Base-by-base conservation (phyloP, 2,888 invertebrate genomes). In the Ectropis crepuscularia region DNA sequence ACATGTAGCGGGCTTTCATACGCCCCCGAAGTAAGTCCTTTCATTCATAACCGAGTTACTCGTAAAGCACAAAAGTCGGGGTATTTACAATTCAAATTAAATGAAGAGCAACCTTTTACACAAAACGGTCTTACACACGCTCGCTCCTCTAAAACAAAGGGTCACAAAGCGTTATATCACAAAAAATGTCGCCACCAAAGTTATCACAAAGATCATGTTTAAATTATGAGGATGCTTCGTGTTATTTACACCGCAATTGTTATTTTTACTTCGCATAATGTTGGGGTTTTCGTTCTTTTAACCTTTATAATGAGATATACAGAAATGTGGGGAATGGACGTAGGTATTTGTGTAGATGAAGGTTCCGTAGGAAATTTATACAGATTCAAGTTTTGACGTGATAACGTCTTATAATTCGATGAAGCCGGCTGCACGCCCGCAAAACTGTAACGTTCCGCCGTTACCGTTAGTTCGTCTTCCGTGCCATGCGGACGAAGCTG, bases 241-340 rank as follows among this genome's bases (percentile, higher is more conserved):
- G 61, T 63, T 69, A 63, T 69, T 64, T 66, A 65, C 49, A 54
- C 61, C 55, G 10, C 62, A 53, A 63, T 69, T 69, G 65, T 69
- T 63, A 58, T 60, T 61, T 65, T 46, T 51, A 58, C 62, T 68
- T 63, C 47, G 59, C 64, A 60, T 67, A 66, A 66, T 62, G 54
- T 53, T 45, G 45, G 53, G 53, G 60, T 60, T 60, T 62, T 65
- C 53, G 57, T 61, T 64, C 63, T 61, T 61, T 63, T 67, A 63
- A 69, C 66, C 69, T 67, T 67, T 64, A 51, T 62, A 63, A 63
- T 57, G 59, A 47, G 54, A 53, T 62, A 16, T 47, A 68, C 60
- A 60, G 53, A 59, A 65, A 65, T 57, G 57, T 57, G 42, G 11
- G 38, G 42, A 10, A 16, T 45, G 41, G 38, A 54, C 9, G 12